Percentiles rank a stretch among this genome's conserved stretches.
phyloP scores from a whole-genome alignment of 2,888 invertebrate genomes.

The Heliconius cydno region DNA sequence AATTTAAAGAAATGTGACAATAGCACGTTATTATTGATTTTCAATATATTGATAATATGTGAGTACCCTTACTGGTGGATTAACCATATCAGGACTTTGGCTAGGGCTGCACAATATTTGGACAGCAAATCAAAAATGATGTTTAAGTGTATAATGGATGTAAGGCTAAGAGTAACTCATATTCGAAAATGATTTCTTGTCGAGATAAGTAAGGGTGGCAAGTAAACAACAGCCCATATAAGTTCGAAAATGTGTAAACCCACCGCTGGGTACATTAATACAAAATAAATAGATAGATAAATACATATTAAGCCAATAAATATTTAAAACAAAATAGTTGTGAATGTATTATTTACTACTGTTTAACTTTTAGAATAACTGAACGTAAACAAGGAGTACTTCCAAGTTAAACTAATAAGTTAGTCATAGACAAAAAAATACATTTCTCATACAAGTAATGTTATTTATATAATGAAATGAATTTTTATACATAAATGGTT shows the following conservation, averaged over 20 bases:
- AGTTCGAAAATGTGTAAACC: not conserved
- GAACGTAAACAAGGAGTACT: not conserved
- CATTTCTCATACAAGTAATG: not conserved
- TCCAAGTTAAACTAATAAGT: not conserved
- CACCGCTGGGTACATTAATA: not conserved
- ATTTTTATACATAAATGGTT: conserved; percentile 3
- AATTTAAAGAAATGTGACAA: too few species aligned
- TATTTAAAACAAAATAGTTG: not conserved
- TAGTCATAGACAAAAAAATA: not conserved
- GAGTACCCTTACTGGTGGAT: too few species aligned
- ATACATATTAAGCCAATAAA: not conserved
- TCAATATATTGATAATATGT: too few species aligned
- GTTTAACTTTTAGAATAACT: not conserved
- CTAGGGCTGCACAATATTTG: not conserved
- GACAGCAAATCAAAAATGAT: not conserved
- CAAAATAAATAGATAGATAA: not conserved
- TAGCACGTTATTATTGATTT: too few species aligned
- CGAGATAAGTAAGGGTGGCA: not conserved
- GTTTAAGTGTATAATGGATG: not conserved
- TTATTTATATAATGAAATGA: not conserved
- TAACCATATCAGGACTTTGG: not conserved
- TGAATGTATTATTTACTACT: not conserved
- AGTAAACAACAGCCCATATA: not conserved
- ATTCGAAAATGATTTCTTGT: not conserved
- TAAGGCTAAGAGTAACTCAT: not conserved